phyloP scores from a whole-genome alignment of 2,888 invertebrate genomes.

The Odontocolon sp. region DNA sequence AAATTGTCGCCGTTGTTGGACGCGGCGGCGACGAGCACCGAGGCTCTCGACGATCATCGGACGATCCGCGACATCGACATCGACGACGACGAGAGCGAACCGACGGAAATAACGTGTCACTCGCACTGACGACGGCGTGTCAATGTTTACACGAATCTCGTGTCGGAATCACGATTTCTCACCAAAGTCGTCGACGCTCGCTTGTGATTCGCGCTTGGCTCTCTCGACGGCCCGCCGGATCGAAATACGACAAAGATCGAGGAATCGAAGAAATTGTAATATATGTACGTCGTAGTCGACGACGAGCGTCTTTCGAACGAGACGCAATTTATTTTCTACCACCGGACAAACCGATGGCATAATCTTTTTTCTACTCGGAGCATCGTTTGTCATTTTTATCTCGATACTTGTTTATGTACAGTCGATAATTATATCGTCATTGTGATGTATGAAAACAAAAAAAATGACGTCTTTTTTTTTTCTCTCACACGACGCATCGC shows the following conservation, averaged over 20 bases:
- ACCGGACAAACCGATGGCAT: no score
- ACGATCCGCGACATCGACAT: constrained; percentile 75
- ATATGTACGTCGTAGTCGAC: no score
- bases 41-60: constrained; percentile 73
- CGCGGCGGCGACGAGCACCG: constrained; percentile 76
- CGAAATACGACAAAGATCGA: background rate
- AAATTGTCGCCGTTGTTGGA: constrained; percentile 89
- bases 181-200: constrained; percentile 45
- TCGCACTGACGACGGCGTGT: constrained; percentile 72
- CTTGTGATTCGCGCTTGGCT: background rate
- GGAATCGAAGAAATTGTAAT: constrained; percentile 31
- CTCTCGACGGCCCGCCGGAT: no score
- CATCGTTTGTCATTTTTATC: no score
- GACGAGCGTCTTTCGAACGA: no score
- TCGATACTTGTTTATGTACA: no score
- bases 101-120: constrained; percentile 73
- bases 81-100: constrained; percentile 77
- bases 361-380: no score
- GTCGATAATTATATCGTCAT: no score
- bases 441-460: no score
- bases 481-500: no score
- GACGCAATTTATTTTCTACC: no score
- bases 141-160: constrained; percentile 64
- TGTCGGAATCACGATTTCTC: constrained; percentile 62
- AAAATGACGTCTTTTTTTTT: no score